A percentile compares a stretch with the other conserved stretches of the same genome.
These are phyloP conservation scores for Meliscaeva auricollis DNA, from an alignment of 2,888 invertebrate genomes.

Conservation along the genomic window DNA sequence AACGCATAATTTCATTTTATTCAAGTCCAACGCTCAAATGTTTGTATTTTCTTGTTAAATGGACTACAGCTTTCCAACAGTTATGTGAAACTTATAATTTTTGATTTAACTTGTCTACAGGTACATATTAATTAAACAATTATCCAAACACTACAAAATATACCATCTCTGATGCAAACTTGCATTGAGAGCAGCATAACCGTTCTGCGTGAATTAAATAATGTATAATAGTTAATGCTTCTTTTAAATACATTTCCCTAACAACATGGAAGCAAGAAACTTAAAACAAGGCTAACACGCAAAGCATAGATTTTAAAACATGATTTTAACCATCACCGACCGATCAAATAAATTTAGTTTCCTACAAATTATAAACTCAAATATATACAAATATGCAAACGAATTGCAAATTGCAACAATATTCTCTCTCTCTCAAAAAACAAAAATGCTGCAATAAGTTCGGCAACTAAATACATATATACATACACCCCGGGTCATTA, in stretches of 20 bases:
- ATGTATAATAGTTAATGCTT: not conserved
- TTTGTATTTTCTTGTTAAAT: too few species aligned
- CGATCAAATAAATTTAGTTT: too few species aligned
- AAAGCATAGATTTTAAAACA: not conserved
- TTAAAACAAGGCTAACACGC: not conserved
- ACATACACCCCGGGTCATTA: not conserved
- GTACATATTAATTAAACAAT: not conserved
- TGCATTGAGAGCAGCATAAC: not conserved
- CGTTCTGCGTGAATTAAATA: not conserved
- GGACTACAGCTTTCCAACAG: too few species aligned
- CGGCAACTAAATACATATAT: not conserved
- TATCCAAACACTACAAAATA: not conserved
- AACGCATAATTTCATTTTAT: too few species aligned
- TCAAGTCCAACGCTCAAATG: too few species aligned
- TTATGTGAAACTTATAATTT: too few species aligned
- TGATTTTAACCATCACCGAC: too few species aligned
- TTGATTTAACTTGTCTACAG: too few species aligned
- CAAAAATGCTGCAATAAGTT: constrained; percentile 48
- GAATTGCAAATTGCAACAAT: constrained; percentile 32
- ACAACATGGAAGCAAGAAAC: constrained; percentile 8
- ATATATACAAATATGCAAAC: constrained; percentile 10
- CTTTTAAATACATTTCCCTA: constrained; percentile 7
- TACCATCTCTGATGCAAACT: not conserved
- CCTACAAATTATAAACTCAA: not conserved
- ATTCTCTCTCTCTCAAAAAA: constrained; percentile 14